Evolutionary conservation across 2,797 vertebrate genomes (phyloP).

Genomic region (Todus mexicanus): DNA sequence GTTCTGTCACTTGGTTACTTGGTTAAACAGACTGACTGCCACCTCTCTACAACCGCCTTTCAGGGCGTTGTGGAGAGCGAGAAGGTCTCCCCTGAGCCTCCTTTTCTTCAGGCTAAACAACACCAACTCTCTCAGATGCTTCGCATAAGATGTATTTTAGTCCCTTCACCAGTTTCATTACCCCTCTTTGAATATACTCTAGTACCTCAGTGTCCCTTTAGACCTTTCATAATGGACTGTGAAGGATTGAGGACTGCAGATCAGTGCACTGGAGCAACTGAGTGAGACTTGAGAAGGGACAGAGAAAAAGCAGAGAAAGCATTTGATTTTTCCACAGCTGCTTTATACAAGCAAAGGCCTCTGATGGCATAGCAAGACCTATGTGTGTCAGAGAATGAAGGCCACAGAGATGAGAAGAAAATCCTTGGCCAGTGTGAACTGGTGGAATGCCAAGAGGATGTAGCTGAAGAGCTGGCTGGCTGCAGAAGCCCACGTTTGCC

Average conservation of each 20-base stretch:
- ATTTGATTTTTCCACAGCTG: not conserved
- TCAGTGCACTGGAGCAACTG: not conserved
- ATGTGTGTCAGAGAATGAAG: not conserved
- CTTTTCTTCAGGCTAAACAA: too few species aligned
- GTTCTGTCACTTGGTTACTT: too few species aligned
- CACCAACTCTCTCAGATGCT: too few species aligned
- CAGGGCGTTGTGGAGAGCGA: too few species aligned
- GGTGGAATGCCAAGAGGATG: not conserved
- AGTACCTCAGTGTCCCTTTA: too few species aligned
- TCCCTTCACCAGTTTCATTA: too few species aligned
- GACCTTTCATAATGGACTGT: not conserved
- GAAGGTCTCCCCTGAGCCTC: too few species aligned
- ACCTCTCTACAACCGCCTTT: too few species aligned
- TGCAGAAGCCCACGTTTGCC: not conserved
- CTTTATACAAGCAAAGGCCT: not conserved
- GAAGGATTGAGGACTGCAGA: not conserved
- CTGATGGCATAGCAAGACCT: not conserved
- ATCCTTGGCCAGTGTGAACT: not conserved
- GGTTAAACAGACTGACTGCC: too few species aligned
- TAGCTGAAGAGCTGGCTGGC: not conserved
- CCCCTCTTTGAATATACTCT: too few species aligned
- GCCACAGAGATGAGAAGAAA: not conserved
- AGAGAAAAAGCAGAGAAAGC: not conserved
- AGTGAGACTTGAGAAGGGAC: not conserved
- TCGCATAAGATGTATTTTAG: too few species aligned